Evolutionary conservation across 1,140 invertebrate genomes (phyloP), one percentile per base, ranked within the genome.

Genomic region (Drosophila truncata): DNA sequence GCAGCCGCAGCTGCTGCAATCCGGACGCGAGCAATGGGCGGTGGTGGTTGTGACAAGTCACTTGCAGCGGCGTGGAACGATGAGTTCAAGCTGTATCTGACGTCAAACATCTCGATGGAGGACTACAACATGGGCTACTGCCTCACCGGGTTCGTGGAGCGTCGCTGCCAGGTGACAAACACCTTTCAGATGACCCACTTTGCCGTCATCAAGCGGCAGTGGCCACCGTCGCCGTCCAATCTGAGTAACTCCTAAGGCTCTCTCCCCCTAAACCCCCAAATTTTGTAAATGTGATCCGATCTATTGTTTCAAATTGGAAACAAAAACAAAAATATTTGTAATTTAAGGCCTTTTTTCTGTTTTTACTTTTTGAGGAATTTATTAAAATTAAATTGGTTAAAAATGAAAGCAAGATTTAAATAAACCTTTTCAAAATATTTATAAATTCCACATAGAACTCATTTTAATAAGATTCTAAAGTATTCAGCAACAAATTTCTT

Each of bases 91-190:
- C 66, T 92, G 66, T 92, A 92, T 88, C 80, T 92, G 69, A 92
- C 86, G 50, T 92, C 91, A 63, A 92, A 92, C 77, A 92, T 92
- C 59, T 92, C 91, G 46, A 95, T 95, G 81, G 95, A 96, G 39
- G 97, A 98, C 93, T 97, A 97, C 94, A 97, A 97, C 92, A 96
- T 97, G 95, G 97, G 97, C 35, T 97, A 97, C 93, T 96, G 96
- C 82, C 96, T 98, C 94, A 97, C 97, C 0, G 97, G 97, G 13
- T 97, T 96, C 9, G 93, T 98, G 76, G 96, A 97, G 91, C 94
- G 97, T n/a, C 96, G 97, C 54, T 95, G 95, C 84, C 95, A 95
- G 79, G 95, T 96, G 86, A 95, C 95, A 67, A 96, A 96, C 92
- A 94, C 94, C 71, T 96, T 97, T 91, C 96, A 97, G 93, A 96